A percentile compares a stretch with the other conserved stretches of the same genome.
phyloP scores from a whole-genome alignment of 1,140 invertebrate genomes.

The Lordiphosa collinella region DNA sequence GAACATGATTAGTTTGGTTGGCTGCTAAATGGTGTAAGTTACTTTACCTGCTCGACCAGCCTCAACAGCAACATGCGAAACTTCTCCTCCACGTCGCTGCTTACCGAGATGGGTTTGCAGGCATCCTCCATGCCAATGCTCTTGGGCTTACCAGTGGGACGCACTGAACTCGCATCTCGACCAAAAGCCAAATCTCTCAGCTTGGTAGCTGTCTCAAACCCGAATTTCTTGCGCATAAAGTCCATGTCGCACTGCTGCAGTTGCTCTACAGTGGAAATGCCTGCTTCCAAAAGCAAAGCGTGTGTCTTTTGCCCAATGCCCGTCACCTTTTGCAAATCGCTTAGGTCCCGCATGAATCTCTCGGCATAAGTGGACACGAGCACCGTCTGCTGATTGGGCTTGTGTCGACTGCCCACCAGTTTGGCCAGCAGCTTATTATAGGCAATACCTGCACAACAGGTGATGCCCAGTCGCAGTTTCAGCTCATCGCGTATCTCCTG shows the following conservation, averaged over 20 bases:
- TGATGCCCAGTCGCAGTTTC: conserved; percentile 84
- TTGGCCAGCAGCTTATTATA: conserved; percentile 92
- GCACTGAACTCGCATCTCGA: conserved; percentile 85
- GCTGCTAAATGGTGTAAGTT: not conserved
- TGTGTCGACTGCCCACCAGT: conserved; percentile 85
- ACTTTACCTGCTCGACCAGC: conserved; percentile 82
- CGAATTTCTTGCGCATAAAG: conserved; percentile 83
- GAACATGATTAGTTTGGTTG: too few relatives aligned
- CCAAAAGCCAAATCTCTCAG: conserved; percentile 86
- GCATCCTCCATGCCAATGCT: conserved; percentile 88
- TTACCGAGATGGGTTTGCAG: conserved; percentile 85
- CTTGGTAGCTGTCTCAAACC: conserved; percentile 84
- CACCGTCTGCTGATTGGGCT: conserved; percentile 90
- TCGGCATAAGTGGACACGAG: conserved; percentile 85
- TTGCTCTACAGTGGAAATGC: conserved; percentile 84
- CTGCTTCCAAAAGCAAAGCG: conserved; percentile 83
- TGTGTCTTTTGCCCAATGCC: conserved; percentile 86
- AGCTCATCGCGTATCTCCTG: conserved; percentile 85
- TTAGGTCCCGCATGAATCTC: conserved; percentile 83
- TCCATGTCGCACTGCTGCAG: conserved; percentile 83
- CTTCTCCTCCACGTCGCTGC: conserved; percentile 86
- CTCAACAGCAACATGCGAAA: conserved; percentile 84
- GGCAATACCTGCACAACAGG: conserved; percentile 89
- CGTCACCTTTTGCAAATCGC: conserved; percentile 84
- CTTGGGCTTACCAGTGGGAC: conserved; percentile 85